A percentile compares a stretch with the other conserved stretches of the same genome.
phyloP scores from a whole-genome alignment of 2,797 vertebrate species.

The Tadarida brasiliensis region DNA sequence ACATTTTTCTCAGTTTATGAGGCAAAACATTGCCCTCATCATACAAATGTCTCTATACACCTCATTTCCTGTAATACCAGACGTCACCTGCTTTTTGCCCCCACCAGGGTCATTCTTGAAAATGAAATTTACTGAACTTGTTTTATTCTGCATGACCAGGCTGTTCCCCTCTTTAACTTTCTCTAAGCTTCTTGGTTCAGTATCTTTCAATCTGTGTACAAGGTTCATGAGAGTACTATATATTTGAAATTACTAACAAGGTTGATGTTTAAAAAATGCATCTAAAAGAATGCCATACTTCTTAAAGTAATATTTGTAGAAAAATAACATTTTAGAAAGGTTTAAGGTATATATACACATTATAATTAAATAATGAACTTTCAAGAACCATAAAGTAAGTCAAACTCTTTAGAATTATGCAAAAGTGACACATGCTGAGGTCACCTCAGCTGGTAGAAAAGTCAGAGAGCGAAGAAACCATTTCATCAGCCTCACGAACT shows the following conservation, averaged over 20 bases:
- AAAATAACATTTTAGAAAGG: neutral
- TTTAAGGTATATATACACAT: neutral
- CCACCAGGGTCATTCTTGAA: slow-evolving; percentile 79
- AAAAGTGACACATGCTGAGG: neutral
- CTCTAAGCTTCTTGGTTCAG: slow-evolving; percentile 71
- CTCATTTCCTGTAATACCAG: slow-evolving; percentile 84
- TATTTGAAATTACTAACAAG: slow-evolving; percentile 79
- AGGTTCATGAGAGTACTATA: slow-evolving; percentile 67
- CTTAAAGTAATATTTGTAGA: slow-evolving; percentile 69
- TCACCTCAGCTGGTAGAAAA: neutral
- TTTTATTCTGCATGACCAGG: slow-evolving; percentile 76
- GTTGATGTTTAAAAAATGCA: slow-evolving; percentile 63
- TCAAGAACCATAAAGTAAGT: neutral
- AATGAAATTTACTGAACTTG: slow-evolving; percentile 82
- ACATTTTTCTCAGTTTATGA: slow-evolving; percentile 83
- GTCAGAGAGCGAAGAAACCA: neutral
- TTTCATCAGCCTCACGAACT: neutral
- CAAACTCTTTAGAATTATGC: neutral
- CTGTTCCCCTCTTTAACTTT: slow-evolving; percentile 78
- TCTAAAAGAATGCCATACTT: slow-evolving; percentile 60
- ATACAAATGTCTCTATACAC: slow-evolving; percentile 75
- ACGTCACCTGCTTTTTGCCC: slow-evolving; percentile 76
- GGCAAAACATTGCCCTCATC: slow-evolving; percentile 84
- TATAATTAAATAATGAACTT: slow-evolving; percentile 46
- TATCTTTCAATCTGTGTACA: slow-evolving; percentile 75